Base-by-base conservation (phyloP, 2,113 vertebrate species). In the Pycnonotus jocosus region DNA sequence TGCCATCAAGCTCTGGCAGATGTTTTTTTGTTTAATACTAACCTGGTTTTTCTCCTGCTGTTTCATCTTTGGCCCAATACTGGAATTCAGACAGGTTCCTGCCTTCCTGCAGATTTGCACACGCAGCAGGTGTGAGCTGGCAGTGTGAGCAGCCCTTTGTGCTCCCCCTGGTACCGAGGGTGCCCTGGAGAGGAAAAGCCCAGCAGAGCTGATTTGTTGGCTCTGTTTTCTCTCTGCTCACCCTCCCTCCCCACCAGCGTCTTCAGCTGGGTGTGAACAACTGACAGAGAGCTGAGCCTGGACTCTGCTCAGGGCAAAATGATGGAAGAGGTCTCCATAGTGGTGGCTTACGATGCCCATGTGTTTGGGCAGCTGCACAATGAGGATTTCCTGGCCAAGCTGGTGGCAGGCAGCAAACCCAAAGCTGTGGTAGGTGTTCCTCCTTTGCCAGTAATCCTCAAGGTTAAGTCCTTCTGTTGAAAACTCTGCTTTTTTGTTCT, bases 301-400 rank as follows among this genome's bases (percentile, higher is more conserved):
- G 37, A 33, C 76, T 71, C 69, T 13, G 86, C 86, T 66, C 69
- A 37, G 66, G 84, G 92, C 98, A 99, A 96, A 96, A 99, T 99
- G 99, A 99, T 99, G 99, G 98, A 99, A 98, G 99, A 99, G 97
- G 94, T 99, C 97, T 99, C 99, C 80, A 99, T 99, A 87, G 98
- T 96, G 96, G 99, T 99, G 96, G 99, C 99, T 30, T 99, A 99
- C 28, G 97, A 99, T 40, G 99, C 99, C 86, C 99, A 99, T 25
- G 98, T 99, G 35, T 99, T 99, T 65, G 99, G 98, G 93, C 99
- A 99, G 95, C 98, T 98, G 66, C 96, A 92, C 0, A 99, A 99
- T 16, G 99, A 99, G 95, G 99, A 99, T 90, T 95, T 99, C 56
- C 98, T 99, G 96, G 98, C 98, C 90, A 98, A 96, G 35, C 97